Conservation (phyloP, 2,797 vertebrate genomes). For the Otolemur crassicaudatus region DNA sequence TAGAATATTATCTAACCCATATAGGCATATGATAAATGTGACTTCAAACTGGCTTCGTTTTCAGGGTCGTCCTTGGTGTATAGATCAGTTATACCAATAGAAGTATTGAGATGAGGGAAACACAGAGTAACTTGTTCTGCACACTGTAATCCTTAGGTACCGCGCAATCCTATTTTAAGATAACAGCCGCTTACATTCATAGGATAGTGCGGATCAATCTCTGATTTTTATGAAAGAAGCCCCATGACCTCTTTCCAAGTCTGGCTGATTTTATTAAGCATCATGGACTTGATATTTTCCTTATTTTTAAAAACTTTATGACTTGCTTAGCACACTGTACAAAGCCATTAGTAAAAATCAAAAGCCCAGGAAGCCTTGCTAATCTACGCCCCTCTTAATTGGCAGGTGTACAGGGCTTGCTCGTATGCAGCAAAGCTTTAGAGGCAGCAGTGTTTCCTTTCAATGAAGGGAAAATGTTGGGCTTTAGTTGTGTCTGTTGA, state of each 20-base stretch:
- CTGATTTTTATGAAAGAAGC: not conserved
- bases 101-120: not conserved
- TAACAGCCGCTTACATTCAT: not conserved
- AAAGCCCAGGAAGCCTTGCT: constrained; percentile 78
- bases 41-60: not conserved
- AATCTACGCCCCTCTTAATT: constrained; percentile 71
- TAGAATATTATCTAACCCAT: not conserved
- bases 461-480: constrained; percentile 81
- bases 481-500: constrained; percentile 86
- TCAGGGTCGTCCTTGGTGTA: not conserved
- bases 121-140: not conserved
- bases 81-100: not conserved
- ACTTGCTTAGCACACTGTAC: constrained; percentile 56
- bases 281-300: constrained; percentile 6
- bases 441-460: constrained; percentile 74
- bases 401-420: constrained; percentile 72
- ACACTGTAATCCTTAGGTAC: not conserved
- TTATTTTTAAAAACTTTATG: constrained; percentile 70
- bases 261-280: constrained; percentile 52
- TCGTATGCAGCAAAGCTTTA: constrained; percentile 54
- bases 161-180: constrained; percentile 29
- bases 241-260: not conserved
- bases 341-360: constrained; percentile 78
- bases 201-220: not conserved
- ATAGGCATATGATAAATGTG: not conserved